Base-by-base conservation (phyloP, 2,888 invertebrate species). In the Eugnorisma glareosa region DNA sequence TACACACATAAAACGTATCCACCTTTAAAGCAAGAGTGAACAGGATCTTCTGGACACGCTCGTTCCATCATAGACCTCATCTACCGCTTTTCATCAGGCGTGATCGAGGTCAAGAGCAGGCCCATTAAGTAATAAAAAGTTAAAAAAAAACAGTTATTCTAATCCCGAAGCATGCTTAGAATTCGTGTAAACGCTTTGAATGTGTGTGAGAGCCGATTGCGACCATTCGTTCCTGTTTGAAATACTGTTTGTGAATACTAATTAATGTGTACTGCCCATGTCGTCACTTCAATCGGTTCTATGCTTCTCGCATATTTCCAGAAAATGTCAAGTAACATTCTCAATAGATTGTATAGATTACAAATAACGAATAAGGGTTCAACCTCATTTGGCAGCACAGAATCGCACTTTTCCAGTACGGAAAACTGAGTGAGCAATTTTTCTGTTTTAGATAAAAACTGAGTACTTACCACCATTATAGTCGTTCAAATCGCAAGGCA, bases 401-500 rank as follows among this genome's bases (percentile, higher is more conserved):
- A 48, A 48, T 48, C 54, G 54, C n/a, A 54, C 2, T 54, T n/a
- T n/a, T 13, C n/a, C 54, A 6, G 11, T 54, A 54, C n/a, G 28
- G 28, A 57, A 28, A 57, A 28, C 57, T 8, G 7, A 31, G 28
- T 57, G 28, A 59, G 7, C 1, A 28, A 59, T 31, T 18, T 31
- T 18, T 31, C 57, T 31, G 59, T 28, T 57, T 57, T 57, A 57
- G 15, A 57, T 57, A 24, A 51, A 57, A 57, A 57, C 28, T 54
- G 7, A 57, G 28, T 18, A 57, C 89, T 88, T 87, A 96, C 96
- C 94, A 31, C 91, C 92, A 78, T 95, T 96, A 78, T 75, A 91
- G 0, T 92, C 93, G 79, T 96, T 91, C 35, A 96, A 86, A 73
- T 95, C 92, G 83, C 89, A 93, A 0, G 79, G 10, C 2, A 94